Evolutionary conservation across 2,113 vertebrate genomes (phyloP), one percentile per base, ranked within the genome.

Genomic region (Gadus chalcogrammus): DNA sequence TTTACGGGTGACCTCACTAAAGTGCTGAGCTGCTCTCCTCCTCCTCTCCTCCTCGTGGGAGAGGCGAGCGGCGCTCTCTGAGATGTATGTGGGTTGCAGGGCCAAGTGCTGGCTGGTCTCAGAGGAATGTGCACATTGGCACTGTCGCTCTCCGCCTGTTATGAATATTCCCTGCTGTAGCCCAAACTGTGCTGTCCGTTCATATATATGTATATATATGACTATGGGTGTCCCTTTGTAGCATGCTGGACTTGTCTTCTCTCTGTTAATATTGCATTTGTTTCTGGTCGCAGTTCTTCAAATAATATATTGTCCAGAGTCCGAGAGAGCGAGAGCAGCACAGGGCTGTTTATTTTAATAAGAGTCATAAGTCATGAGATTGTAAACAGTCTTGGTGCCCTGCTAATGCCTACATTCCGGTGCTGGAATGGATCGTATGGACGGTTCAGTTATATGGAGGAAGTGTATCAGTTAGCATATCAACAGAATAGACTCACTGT

Each of bases 121-220:
- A 17, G 63, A 84, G 88, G 89, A 91, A 91, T 91, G 88, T 83
- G 74, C 75, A 0, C 75, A 0, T 58, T 83, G 84, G 79, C 72
- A 70, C 84, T 82, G 42, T 35, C 31, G 31, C 6, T 71, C 70
- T 78, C 74, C 22, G 61, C 65, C 76, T 85, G 69, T 86, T 89
- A 35, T 84, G 87, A 65, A 35, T 85, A 70, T 77, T 70, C 70
- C 53, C 76, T 78, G 68, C 67, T 77, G 62, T 69, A 74, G 67
- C 69, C 73, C 73, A 77, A 80, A 69, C 53, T 64, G 3, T 15
- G 42, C 69, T 70, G 85, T 69, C 73, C 65, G 75, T 55, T 70
- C 76, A 55, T 17, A 76, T 55, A 67, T 15, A 18, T 22, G 6
- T 35, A 35, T 35, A 35, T 35, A 7, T 35, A 35, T 35, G 31